These are phyloP conservation scores for Melanostoma scalare DNA, from an alignment of 2,888 invertebrate species.

Conservation along the genomic window DNA sequence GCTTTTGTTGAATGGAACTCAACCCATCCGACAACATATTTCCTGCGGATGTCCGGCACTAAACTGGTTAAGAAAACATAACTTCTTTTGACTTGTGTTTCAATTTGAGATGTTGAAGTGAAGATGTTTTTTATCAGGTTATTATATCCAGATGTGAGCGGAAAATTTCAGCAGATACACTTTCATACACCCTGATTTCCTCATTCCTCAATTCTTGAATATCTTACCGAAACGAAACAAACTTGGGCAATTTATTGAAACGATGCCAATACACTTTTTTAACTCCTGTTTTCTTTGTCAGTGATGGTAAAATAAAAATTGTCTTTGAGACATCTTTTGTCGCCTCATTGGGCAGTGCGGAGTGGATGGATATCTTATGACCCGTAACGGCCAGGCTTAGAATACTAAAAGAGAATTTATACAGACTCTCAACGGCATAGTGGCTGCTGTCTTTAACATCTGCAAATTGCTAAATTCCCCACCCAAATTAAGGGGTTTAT, in stretches of 20 bases:
- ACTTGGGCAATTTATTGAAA: slow-evolving; percentile 29
- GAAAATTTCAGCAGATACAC: too few species aligned
- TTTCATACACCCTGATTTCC: too few species aligned
- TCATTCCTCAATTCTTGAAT: neutral
- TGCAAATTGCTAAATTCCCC: slow-evolving; percentile 68
- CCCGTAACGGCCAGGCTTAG: slow-evolving; percentile 27
- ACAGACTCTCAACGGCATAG: slow-evolving; percentile 37
- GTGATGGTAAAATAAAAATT: slow-evolving; percentile 13
- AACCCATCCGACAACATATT: too few species aligned
- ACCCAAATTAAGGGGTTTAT: slow-evolving; percentile 70
- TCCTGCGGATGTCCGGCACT: too few species aligned
- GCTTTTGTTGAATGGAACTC: too few species aligned
- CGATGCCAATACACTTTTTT: slow-evolving; percentile 21
- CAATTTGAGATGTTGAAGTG: too few species aligned
- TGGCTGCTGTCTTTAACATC: slow-evolving; percentile 46
- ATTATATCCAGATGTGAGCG: too few species aligned
- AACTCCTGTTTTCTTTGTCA: neutral
- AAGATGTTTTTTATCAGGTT: too few species aligned
- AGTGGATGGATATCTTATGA: slow-evolving; percentile 16
- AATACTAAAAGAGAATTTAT: slow-evolving; percentile 46
- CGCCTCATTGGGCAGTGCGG: slow-evolving; percentile 31
- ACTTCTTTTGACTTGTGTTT: too few species aligned
- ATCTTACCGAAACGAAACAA: slow-evolving; percentile 2
- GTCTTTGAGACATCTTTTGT: slow-evolving; percentile 53
- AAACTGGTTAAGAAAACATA: too few species aligned